Evolutionary conservation across 2,888 invertebrate genomes (phyloP).

Genomic region (Helleia helle): DNA sequence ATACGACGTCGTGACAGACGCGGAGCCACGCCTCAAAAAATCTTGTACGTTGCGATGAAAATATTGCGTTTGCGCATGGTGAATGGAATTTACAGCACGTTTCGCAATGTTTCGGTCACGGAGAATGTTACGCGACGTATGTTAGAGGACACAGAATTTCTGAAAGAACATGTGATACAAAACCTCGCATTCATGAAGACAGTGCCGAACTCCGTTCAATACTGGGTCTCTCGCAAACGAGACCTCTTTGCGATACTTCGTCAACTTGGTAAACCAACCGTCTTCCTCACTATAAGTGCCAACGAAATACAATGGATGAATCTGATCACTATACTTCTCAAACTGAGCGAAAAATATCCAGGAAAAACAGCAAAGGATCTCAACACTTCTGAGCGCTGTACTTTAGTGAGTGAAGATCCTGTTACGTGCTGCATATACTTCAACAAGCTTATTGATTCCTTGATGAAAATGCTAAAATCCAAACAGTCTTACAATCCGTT

Average conservation of each 20-base stretch:
- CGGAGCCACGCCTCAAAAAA: conserved; percentile 32
- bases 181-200: conserved; percentile 35
- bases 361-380: conserved; percentile 24
- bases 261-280: conserved; percentile 34
- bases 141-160: conserved; percentile 29
- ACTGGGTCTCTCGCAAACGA: conserved; percentile 35
- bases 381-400: conserved; percentile 23
- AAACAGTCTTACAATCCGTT: conserved; percentile 30
- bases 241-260: conserved; percentile 34
- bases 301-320: conserved; percentile 40
- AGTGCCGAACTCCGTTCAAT: conserved; percentile 39
- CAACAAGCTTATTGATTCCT: conserved; percentile 28
- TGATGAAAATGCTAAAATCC: conserved; percentile 28
- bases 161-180: conserved; percentile 26
- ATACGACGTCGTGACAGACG: conserved; percentile 37
- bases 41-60: conserved; percentile 45
- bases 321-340: conserved; percentile 33
- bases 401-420: conserved; percentile 26
- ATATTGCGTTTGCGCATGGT: conserved; percentile 29
- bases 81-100: conserved; percentile 25
- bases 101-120: conserved; percentile 25
- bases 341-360: conserved; percentile 27
- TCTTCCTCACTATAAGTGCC: conserved; percentile 34
- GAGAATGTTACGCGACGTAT: conserved; percentile 28
- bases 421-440: conserved; percentile 33